phyloP scores from a whole-genome alignment of 2,113 vertebrate species.

The Neotoma lepida region DNA sequence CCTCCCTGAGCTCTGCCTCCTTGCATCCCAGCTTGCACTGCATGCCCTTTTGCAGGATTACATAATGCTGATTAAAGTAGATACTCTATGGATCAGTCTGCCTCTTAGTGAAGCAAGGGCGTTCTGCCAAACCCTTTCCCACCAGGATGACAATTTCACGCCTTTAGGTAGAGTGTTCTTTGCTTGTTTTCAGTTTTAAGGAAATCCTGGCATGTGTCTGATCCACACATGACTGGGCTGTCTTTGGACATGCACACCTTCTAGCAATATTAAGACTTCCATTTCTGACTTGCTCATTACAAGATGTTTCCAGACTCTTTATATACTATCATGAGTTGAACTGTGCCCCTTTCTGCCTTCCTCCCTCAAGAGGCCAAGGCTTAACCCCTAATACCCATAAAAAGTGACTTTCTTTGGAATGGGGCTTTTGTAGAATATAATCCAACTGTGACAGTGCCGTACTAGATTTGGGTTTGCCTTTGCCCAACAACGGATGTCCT shows the following conservation, averaged over 20 bases:
- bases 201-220: constrained; percentile 4
- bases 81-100: constrained; percentile 74
- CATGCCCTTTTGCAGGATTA: constrained; percentile 57
- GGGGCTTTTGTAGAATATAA: not conserved
- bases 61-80: constrained; percentile 74
- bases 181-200: constrained; percentile 70
- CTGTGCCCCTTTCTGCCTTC: not conserved
- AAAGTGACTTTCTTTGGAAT: constrained; percentile 30
- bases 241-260: constrained; percentile 20
- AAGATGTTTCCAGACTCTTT: constrained; percentile 8
- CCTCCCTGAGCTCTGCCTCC: constrained; percentile 59
- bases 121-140: constrained; percentile 55
- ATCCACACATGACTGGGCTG: constrained; percentile 16
- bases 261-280: constrained; percentile 3
- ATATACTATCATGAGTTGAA: constrained; percentile 22
- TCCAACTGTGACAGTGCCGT: not conserved
- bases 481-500: not conserved
- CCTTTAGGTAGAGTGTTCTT: constrained; percentile 62
- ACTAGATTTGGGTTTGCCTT: not conserved
- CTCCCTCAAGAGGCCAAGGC: not conserved
- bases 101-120: constrained; percentile 58
- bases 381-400: not conserved
- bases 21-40: constrained; percentile 67
- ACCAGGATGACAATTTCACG: constrained; percentile 59
- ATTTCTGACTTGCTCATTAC: constrained; percentile 28